A percentile compares a stretch with the other conserved stretches of the same genome.
Conservation (phyloP, 2,113 vertebrate species). For the Elaphurus davidianus region DNA sequence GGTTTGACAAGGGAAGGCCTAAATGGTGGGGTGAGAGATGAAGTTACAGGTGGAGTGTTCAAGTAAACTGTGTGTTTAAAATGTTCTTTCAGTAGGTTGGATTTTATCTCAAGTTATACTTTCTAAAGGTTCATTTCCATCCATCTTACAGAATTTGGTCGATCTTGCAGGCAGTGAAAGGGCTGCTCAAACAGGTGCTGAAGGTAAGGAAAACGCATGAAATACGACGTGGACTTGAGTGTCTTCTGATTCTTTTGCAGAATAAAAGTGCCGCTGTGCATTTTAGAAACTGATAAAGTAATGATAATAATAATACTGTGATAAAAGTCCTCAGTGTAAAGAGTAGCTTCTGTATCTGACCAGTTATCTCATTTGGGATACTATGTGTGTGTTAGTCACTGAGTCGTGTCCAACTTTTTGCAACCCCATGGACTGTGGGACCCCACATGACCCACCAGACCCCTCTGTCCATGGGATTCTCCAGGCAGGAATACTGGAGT, state of each 20-base stretch:
- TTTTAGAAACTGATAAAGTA: background rate
- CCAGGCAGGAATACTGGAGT: background rate
- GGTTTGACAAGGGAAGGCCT: background rate
- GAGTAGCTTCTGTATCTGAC: background rate
- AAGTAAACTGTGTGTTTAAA: background rate
- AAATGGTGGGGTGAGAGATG: background rate
- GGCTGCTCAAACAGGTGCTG: conserved; percentile 95
- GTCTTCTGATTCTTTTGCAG: background rate
- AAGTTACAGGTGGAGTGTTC: background rate
- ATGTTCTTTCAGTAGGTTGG: background rate
- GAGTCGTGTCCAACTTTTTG: background rate
- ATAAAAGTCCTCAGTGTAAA: background rate
- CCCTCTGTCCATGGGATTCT: background rate
- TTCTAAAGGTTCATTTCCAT: background rate
- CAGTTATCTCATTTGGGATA: background rate
- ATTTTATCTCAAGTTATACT: background rate
- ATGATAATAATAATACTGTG: background rate
- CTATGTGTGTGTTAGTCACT: background rate
- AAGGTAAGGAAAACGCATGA: conserved; percentile 84
- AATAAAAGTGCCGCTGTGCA: background rate
- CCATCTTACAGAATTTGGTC: conserved; percentile 89
- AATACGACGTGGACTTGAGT: background rate
- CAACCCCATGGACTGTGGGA: background rate
- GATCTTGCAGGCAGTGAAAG: conserved; percentile 96
- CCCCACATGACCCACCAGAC: background rate